phyloP scores from a whole-genome alignment of 2,113 vertebrate genomes.

The Ceyx melanurus region DNA sequence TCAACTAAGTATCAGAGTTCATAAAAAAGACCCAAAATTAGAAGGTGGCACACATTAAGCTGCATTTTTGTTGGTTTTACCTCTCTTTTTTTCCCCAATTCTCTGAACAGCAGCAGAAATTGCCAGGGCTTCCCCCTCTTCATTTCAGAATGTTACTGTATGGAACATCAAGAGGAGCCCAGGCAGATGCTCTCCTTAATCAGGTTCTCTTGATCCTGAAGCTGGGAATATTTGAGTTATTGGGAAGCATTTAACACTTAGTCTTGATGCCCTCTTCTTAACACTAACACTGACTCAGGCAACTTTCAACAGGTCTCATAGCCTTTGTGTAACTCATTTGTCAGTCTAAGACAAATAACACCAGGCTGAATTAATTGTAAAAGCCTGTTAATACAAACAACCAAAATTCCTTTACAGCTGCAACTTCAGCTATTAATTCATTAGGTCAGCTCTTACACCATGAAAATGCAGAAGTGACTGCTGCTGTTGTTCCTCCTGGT shows the following conservation, averaged over 20 bases:
- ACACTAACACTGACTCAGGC: neutral
- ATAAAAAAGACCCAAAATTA: neutral
- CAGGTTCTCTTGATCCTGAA: slow-evolving; percentile 54
- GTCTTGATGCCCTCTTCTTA: neutral
- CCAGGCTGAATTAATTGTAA: neutral
- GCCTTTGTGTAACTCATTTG: neutral
- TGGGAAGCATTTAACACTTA: slow-evolving; percentile 44
- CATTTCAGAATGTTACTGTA: neutral
- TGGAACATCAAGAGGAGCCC: slow-evolving; percentile 27
- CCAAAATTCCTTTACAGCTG: neutral
- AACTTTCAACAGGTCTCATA: neutral
- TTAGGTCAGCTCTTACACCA: neutral
- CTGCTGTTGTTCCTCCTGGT: neutral
- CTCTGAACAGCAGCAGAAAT: neutral
- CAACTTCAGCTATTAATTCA: neutral
- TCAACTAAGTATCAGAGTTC: neutral
- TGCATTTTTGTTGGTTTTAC: rapidly evolving
- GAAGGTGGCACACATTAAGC: neutral
- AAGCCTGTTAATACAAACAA: neutral
- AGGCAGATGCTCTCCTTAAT: slow-evolving; percentile 24
- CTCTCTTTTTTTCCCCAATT: too few species aligned
- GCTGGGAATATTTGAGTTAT: slow-evolving; percentile 38
- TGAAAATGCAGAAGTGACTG: neutral
- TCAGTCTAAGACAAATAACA: neutral
- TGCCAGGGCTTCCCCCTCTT: neutral